Percentiles rank a stretch among this genome's conserved stretches.
Conservation (phyloP, 2,797 vertebrate genomes). For the Aplochiton taeniatus region DNA sequence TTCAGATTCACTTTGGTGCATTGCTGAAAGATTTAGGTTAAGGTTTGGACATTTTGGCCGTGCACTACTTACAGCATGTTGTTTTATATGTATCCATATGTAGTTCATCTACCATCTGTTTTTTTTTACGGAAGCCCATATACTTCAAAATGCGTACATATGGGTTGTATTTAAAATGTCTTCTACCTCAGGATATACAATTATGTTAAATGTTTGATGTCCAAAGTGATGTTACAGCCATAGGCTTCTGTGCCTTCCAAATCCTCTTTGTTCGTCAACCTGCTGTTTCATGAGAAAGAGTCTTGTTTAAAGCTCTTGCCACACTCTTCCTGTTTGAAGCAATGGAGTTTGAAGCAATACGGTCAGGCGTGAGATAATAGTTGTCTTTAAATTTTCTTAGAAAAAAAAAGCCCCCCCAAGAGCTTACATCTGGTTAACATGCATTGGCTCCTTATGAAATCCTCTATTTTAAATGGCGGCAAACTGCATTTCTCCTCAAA, state of each 20-base stretch:
- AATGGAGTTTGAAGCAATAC: conserved; percentile 63
- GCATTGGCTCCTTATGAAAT: conserved; percentile 57
- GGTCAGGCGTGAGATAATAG: conserved; percentile 73
- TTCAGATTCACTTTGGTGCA: too few species aligned
- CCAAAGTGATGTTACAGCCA: conserved; percentile 78
- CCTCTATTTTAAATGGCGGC: conserved; percentile 57
- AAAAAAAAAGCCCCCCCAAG: conserved; percentile 41
- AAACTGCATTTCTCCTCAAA: conserved; percentile 73
- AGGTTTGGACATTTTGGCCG: too few species aligned
- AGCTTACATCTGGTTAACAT: conserved; percentile 64
- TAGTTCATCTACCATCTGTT: conserved; percentile 57
- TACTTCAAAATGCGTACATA: conserved; percentile 64
- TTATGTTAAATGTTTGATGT: conserved; percentile 80
- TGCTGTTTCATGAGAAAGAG: conserved; percentile 81
- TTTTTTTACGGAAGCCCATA: conserved; percentile 54
- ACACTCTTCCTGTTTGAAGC: conserved; percentile 75
- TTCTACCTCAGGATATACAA: conserved; percentile 73
- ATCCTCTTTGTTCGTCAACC: conserved; percentile 79
- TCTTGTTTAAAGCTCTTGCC: conserved; percentile 75
- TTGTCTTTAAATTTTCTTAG: conserved; percentile 56
- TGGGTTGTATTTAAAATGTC: conserved; percentile 69
- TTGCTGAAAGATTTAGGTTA: too few species aligned
- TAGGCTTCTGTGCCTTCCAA: conserved; percentile 77
- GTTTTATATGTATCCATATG: conserved; percentile 13
- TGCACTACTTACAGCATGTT: background rate